A percentile compares a stretch with the other conserved stretches of the same genome.
These are phyloP conservation scores for Drosophila dunni DNA, from an alignment of 1,140 invertebrate species.

Conservation along the genomic window DNA sequence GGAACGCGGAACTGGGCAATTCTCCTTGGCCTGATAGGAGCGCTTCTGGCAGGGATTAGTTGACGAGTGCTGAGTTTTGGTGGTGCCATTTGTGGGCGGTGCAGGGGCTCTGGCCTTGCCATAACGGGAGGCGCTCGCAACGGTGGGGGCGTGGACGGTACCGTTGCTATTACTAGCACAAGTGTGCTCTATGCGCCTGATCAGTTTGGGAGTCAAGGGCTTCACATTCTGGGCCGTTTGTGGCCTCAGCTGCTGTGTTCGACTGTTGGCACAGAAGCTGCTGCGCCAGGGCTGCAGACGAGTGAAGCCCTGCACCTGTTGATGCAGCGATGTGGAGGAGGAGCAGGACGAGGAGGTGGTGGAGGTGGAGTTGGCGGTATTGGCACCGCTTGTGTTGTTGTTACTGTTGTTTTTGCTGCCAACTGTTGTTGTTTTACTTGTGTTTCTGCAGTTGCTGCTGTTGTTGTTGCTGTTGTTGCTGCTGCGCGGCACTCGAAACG, in stretches of 20 bases:
- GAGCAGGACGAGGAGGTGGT: conserved; percentile 51
- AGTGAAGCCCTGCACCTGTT: conserved; percentile 51
- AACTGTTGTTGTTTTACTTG: conserved; percentile 45
- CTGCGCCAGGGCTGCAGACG: conserved; percentile 78
- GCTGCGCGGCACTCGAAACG: conserved; percentile 76
- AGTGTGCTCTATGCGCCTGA: conserved; percentile 75
- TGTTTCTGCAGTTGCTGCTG: conserved; percentile 10
- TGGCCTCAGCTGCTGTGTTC: conserved; percentile 29
- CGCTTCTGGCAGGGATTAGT: conserved; percentile 74
- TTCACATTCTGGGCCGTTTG: conserved; percentile 59
- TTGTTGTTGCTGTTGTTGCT: conserved; percentile 46
- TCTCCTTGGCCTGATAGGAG: conserved; percentile 79
- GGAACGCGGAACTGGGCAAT: conserved; percentile 65
- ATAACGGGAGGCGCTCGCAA: conserved; percentile 36
- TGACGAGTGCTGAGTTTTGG: conserved; percentile 47
- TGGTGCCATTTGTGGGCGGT: conserved; percentile 41
- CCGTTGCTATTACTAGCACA: conserved; percentile 30
- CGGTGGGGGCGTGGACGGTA: conserved; percentile 10
- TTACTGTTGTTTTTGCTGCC: conserved; percentile 54
- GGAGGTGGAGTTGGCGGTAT: no score
- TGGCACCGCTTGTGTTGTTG: conserved; percentile 29
- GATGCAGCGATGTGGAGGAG: conserved; percentile 63
- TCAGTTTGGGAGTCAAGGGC: conserved; percentile 77
- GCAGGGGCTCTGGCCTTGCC: conserved; percentile 61
- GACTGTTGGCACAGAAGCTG: conserved; percentile 70